Evolutionary conservation across 2,797 vertebrate genomes (phyloP).

Genomic region (Aulostomus chinensis): DNA sequence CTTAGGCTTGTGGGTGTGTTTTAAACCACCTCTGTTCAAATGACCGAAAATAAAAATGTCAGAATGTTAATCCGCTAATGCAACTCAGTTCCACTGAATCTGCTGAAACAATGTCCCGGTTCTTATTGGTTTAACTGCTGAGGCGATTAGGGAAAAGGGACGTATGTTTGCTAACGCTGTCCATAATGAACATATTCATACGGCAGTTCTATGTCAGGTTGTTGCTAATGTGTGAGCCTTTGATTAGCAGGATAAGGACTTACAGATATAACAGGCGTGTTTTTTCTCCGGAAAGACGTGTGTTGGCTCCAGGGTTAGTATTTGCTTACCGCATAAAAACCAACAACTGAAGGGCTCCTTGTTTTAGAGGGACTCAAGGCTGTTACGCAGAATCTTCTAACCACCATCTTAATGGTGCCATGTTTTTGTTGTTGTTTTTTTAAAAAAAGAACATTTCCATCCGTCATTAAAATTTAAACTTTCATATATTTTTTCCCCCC

Average conservation of each 20-base stretch:
- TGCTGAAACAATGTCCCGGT: slow-evolving; percentile 51
- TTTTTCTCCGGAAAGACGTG: slow-evolving; percentile 26
- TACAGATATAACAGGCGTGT: slow-evolving; percentile 31
- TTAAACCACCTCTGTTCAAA: slow-evolving; percentile 37
- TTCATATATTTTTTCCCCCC: no score
- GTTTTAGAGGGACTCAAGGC: slow-evolving; percentile 29
- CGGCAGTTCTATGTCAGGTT: slow-evolving; percentile 6
- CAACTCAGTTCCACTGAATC: slow-evolving; percentile 29
- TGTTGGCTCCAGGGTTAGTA: slow-evolving; percentile 13
- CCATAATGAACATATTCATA: slow-evolving; percentile 38
- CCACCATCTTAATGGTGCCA: slow-evolving; percentile 26
- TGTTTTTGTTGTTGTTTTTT: no score
- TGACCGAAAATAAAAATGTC: slow-evolving; percentile 33
- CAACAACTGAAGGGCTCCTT: slow-evolving; percentile 34
- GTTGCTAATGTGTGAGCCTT: slow-evolving; percentile 15
- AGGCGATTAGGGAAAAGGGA: slow-evolving; percentile 46
- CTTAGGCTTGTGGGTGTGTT: slow-evolving; percentile 24
- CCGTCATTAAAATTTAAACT: no score
- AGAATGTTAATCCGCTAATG: slow-evolving; percentile 26
- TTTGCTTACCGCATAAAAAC: slow-evolving; percentile 37
- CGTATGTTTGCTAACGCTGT: slow-evolving; percentile 35
- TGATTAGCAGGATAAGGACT: slow-evolving; percentile 33
- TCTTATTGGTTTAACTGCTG: slow-evolving; percentile 39
- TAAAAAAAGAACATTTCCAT: no score
- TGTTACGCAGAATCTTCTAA: slow-evolving; percentile 2